Evolutionary conservation across 2,888 invertebrate species (phyloP).

Genomic region (Pollenia amentaria): DNA sequence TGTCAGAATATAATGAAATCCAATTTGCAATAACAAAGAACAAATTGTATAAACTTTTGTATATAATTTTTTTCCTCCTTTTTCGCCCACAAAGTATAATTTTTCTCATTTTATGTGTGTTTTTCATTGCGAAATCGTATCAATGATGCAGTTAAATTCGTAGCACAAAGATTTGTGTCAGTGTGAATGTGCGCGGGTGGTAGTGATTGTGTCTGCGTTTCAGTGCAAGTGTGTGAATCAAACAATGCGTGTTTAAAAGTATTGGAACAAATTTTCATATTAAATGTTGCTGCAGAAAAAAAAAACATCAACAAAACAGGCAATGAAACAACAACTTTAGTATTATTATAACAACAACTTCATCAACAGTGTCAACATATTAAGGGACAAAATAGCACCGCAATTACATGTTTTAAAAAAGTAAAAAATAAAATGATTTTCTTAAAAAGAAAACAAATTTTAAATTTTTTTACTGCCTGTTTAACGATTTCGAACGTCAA

Average conservation of each 20-base stretch:
- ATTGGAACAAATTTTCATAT: constrained; percentile 42
- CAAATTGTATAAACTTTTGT: constrained; percentile 65
- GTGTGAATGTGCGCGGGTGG: background rate
- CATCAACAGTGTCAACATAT: constrained; percentile 35
- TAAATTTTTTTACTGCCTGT: no score
- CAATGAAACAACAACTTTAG: constrained; percentile 31
- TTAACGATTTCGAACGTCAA: no score
- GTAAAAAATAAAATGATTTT: no score
- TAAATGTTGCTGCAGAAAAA: constrained; percentile 35
- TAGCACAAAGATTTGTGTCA: background rate
- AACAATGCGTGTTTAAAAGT: constrained; percentile 39
- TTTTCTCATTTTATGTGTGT: constrained; percentile 31
- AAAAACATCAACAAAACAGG: constrained; percentile 10
- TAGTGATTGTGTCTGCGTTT: background rate
- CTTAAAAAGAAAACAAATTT: no score
- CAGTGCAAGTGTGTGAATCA: constrained; percentile 17
- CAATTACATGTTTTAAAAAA: background rate
- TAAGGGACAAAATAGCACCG: constrained; percentile 8
- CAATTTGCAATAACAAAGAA: constrained; percentile 74
- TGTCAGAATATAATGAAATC: constrained; percentile 63
- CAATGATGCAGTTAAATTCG: constrained; percentile 51
- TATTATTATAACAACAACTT: constrained; percentile 22
- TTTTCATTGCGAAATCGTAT: constrained; percentile 20
- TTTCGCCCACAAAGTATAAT: background rate
- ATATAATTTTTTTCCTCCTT: background rate